Evolutionary conservation across 1,140 invertebrate species (phyloP).

Genomic region (Mamestra configurata): DNA sequence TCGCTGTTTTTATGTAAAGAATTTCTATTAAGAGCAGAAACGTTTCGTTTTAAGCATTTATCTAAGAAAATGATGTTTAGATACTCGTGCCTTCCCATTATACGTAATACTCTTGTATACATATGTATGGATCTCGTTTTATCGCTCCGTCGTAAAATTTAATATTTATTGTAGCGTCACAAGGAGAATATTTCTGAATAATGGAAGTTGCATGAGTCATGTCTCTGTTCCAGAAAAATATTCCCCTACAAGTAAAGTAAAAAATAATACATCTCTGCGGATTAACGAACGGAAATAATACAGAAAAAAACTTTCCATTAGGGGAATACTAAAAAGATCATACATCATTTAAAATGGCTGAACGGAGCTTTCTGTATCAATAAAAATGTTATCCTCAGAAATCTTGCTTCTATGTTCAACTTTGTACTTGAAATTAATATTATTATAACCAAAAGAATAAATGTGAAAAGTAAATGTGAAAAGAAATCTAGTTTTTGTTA

Average conservation of each 20-base stretch:
- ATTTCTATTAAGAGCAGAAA: constrained; percentile 20
- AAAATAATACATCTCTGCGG: constrained; percentile 14
- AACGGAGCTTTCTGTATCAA: constrained; percentile 27
- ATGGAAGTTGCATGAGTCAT: constrained; percentile 13
- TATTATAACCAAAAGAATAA: too few species aligned
- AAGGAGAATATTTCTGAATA: constrained; percentile 25
- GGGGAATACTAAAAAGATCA: constrained; percentile 44
- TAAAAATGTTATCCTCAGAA: constrained; percentile 24
- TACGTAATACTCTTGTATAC: constrained; percentile 10
- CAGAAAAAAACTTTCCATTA: constrained; percentile 18
- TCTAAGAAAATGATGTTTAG: constrained; percentile 24
- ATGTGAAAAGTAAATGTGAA: too few species aligned
- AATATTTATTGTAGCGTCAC: constrained; percentile 17
- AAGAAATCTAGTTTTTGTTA: background rate
- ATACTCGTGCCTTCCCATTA: constrained; percentile 1
- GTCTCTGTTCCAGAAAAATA: background rate
- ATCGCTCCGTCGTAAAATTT: constrained; percentile 27
- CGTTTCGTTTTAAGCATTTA: constrained; percentile 15
- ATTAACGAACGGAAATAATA: constrained; percentile 41
- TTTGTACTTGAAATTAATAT: background rate
- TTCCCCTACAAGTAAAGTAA: constrained; percentile 16
- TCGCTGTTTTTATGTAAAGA: constrained; percentile 27
- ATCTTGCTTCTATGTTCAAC: background rate
- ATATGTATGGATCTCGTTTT: constrained; percentile 24
- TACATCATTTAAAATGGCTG: constrained; percentile 47